phyloP scores from a whole-genome alignment of 2,797 vertebrate genomes.

The Ptychobarbus kaznakovi region DNA sequence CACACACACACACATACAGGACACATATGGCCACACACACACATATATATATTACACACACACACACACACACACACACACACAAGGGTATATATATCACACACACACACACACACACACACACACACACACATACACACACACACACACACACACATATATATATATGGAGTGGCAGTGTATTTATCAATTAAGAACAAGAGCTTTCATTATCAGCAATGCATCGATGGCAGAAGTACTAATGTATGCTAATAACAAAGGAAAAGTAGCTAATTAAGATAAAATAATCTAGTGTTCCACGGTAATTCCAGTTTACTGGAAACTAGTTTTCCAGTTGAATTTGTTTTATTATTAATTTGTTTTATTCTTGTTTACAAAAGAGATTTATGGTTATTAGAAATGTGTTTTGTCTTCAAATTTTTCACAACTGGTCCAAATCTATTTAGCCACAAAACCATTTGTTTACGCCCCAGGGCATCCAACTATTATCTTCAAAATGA shows the following conservation, averaged over 20 bases:
- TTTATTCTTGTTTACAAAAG: slow-evolving; percentile 23
- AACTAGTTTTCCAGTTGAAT: background rate
- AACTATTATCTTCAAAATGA: slow-evolving; percentile 44
- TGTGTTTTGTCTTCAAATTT: slow-evolving; percentile 5
- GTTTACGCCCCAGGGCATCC: slow-evolving; percentile 50
- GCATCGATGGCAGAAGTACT: background rate
- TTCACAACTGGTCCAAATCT: slow-evolving; percentile 17
- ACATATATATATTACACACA: too few relatives aligned
- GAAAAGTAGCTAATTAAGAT: too few relatives aligned
- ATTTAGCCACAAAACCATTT: slow-evolving; percentile 43
- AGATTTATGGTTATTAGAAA: slow-evolving; percentile 19
- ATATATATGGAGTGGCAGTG: too few relatives aligned
- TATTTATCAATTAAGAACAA: background rate
- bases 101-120: too few relatives aligned
- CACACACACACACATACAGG: too few relatives aligned
- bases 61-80: too few relatives aligned
- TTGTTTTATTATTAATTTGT: background rate
- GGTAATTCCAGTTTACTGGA: too few relatives aligned
- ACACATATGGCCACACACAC: too few relatives aligned
- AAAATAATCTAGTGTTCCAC: background rate
- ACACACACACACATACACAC: too few relatives aligned
- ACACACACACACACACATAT: too few relatives aligned
- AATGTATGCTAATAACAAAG: background rate
- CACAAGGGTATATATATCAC: too few relatives aligned
- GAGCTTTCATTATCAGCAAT: background rate